Percentiles rank a stretch among this genome's conserved stretches.
These are phyloP conservation scores for Myrmophylax atrothorax DNA, from an alignment of 2,113 vertebrate genomes.

Conservation along the genomic window DNA sequence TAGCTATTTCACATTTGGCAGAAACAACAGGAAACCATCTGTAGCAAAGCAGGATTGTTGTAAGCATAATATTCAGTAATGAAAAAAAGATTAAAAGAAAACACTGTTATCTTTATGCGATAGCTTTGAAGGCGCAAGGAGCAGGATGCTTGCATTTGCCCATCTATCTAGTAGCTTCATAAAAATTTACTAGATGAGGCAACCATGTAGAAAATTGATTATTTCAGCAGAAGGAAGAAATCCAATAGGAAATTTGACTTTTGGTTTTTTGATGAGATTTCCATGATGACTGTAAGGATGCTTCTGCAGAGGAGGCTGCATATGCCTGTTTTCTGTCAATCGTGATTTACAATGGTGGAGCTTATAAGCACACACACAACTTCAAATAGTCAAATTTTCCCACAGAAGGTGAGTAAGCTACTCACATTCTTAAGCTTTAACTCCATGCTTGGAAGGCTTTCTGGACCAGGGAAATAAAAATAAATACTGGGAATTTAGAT, in stretches of 20 bases:
- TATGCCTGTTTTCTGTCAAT: not conserved
- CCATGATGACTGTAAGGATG: not conserved
- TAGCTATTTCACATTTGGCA: slow-evolving; percentile 67
- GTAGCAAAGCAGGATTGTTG: slow-evolving; percentile 52
- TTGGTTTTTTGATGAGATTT: not conserved
- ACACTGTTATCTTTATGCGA: slow-evolving; percentile 39
- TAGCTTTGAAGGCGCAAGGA: slow-evolving; percentile 60
- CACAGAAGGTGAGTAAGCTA: not conserved
- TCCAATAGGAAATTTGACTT: not conserved
- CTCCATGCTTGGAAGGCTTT: not conserved
- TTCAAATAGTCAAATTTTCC: not conserved
- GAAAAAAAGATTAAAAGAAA: slow-evolving; percentile 70
- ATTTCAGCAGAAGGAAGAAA: slow-evolving; percentile 14
- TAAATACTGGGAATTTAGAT: not conserved
- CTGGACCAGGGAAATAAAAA: not conserved
- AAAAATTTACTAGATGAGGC: slow-evolving; percentile 11
- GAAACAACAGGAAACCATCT: slow-evolving; percentile 75
- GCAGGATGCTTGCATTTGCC: slow-evolving; percentile 12
- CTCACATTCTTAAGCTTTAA: not conserved
- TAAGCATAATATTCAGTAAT: slow-evolving; percentile 63
- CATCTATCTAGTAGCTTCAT: slow-evolving; percentile 10
- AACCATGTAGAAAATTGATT: not conserved
- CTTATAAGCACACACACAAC: not conserved
- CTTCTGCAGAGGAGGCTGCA: not conserved
- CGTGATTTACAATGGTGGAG: accelerated